These are phyloP conservation scores for Sisor rabdophorus DNA, from an alignment of 2,113 vertebrate genomes.

Conservation along the genomic window DNA sequence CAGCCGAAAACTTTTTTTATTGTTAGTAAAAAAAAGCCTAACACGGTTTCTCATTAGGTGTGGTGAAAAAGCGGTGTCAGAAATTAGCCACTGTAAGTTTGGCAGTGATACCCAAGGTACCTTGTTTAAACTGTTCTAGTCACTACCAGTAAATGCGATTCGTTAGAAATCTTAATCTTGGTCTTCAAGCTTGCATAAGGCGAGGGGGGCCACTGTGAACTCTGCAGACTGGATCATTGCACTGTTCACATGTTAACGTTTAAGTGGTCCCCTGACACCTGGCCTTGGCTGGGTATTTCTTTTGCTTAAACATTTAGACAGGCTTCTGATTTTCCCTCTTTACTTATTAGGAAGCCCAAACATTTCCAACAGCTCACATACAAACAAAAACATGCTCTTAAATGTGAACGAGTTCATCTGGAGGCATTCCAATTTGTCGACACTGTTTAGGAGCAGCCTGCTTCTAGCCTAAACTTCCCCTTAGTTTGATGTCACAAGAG, in stretches of 20 bases:
- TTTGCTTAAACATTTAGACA: neutral
- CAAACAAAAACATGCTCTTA: slow-evolving; percentile 1
- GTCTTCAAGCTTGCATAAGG: neutral
- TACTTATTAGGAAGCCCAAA: neutral
- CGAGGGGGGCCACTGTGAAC: neutral
- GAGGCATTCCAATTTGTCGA: neutral
- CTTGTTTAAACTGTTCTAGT: neutral
- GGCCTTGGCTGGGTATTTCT: neutral
- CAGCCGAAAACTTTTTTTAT: too few species aligned
- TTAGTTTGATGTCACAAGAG: neutral
- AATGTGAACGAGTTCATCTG: slow-evolving; percentile 42
- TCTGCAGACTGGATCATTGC: neutral
- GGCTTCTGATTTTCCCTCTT: neutral
- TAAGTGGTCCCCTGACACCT: neutral
- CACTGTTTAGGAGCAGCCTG: neutral
- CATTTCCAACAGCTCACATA: slow-evolving; percentile 17
- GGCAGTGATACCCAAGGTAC: neutral
- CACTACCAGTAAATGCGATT: neutral
- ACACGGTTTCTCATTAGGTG: too few species aligned
- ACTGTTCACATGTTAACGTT: neutral
- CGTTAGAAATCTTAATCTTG: too few species aligned
- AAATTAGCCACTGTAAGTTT: neutral
- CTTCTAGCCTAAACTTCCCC: neutral
- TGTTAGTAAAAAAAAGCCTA: too few species aligned
- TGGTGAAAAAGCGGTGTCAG: too few species aligned